These are phyloP conservation scores for Criorhina ranunculi DNA, from an alignment of 2,888 invertebrate species.

Conservation along the genomic window DNA sequence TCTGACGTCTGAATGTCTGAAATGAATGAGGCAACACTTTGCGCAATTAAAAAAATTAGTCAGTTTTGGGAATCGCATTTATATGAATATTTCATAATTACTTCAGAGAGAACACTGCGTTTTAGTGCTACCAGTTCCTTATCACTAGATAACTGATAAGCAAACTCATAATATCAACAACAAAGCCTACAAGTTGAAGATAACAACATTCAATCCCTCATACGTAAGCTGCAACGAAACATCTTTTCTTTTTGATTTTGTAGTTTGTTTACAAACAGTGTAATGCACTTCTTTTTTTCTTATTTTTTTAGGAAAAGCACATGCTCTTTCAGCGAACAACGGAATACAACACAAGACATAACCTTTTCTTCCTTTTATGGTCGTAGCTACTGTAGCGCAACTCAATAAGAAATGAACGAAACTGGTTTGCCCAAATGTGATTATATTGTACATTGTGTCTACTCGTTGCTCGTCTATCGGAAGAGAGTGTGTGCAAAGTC, in stretches of 20 bases:
- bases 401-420: conserved; percentile 5
- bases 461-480: not conserved
- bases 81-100: too few relatives aligned
- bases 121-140: not conserved
- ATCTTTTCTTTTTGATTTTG: not conserved
- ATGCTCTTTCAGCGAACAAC: conserved; percentile 12
- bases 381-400: conserved; percentile 23
- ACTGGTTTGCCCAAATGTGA: conserved; percentile 33
- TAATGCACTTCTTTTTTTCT: too few relatives aligned
- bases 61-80: too few relatives aligned
- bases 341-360: conserved; percentile 9
- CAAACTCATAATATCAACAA: conserved; percentile 6
- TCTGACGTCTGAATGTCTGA: too few relatives aligned
- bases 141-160: conserved; percentile 7
- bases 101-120: not conserved
- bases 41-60: not conserved
- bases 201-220: not conserved
- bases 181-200: conserved; percentile 6
- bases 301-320: conserved; percentile 41
- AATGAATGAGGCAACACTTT: too few relatives aligned
- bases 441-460: conserved; percentile 6
- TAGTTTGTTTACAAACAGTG: conserved; percentile 59
- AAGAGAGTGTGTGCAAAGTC: conserved; percentile 17
- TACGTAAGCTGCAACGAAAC: not conserved
- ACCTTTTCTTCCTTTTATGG: conserved; percentile 28